Evolutionary conservation across 2,113 vertebrate species (phyloP).

Genomic region (Meleagris gallopavo): DNA sequence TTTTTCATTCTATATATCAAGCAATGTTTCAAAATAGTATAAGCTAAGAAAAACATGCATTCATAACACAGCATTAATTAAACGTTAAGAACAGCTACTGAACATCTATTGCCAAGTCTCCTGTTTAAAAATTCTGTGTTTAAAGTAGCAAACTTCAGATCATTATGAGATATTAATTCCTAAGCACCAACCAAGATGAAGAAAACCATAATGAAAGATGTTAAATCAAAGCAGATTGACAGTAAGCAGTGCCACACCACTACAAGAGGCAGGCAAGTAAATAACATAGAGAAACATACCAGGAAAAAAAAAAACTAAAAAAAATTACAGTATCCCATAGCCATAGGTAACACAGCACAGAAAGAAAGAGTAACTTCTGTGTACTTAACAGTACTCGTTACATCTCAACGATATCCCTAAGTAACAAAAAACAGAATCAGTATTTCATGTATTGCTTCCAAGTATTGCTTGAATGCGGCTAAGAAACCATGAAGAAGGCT

Average conservation of each 20-base stretch:
- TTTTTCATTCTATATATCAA: conserved; percentile 36
- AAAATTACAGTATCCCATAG: background rate
- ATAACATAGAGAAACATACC: background rate
- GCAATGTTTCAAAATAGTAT: conserved; percentile 54
- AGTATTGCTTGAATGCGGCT: conserved; percentile 31
- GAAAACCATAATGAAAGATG: background rate
- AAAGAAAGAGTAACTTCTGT: background rate
- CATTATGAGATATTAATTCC: conserved; percentile 5
- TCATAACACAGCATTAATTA: conserved; percentile 61
- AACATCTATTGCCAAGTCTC: conserved; percentile 16
- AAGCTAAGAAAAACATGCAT: conserved; percentile 48
- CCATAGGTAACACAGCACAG: background rate
- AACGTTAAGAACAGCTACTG: conserved; percentile 36
- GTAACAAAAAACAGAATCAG: conserved; percentile 10
- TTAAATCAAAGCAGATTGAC: background rate
- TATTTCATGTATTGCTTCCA: conserved; percentile 11
- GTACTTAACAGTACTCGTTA: background rate
- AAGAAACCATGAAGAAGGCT: conserved; percentile 7
- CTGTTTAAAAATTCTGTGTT: conserved; percentile 52
- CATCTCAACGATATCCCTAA: background rate
- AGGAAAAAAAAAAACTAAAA: background rate
- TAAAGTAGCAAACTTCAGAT: conserved; percentile 3
- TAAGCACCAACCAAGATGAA: background rate
- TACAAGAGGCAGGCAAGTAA: background rate
- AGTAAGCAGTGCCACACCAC: background rate